Percentiles rank a stretch among this genome's conserved stretches.
These are phyloP conservation scores for Ceratotherium simum DNA, from an alignment of 2,113 vertebrate genomes.

Conservation along the genomic window DNA sequence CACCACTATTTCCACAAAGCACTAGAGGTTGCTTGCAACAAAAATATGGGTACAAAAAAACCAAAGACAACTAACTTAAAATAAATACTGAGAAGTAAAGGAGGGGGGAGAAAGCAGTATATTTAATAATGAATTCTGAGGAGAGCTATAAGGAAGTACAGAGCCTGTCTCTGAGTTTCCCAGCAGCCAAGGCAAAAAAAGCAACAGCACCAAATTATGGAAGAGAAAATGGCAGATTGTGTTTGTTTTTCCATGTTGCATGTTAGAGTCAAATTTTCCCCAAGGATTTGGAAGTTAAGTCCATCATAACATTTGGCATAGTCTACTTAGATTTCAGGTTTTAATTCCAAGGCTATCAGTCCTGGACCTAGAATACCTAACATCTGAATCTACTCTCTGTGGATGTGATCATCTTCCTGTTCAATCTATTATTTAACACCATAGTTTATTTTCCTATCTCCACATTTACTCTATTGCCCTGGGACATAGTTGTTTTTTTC, in stretches of 20 bases:
- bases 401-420: not conserved
- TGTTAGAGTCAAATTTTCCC: not conserved
- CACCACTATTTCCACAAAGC: not conserved
- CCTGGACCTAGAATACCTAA: not conserved
- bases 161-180: not conserved
- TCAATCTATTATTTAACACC: not conserved
- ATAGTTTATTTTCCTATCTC: constrained; percentile 13
- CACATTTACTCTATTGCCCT: not conserved
- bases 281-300: not conserved
- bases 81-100: not conserved
- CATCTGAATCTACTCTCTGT: not conserved
- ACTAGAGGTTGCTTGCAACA: not conserved
- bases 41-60: not conserved
- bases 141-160: not conserved
- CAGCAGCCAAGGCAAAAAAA: not conserved
- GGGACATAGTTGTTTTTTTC: not conserved
- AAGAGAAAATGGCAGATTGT: not conserved
- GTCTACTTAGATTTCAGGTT: not conserved
- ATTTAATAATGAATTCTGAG: constrained; percentile 2
- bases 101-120: not conserved
- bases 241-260: not conserved
- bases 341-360: not conserved
- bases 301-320: not conserved
- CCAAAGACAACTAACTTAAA: not conserved
- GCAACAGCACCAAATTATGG: not conserved